A percentile compares a stretch with the other conserved stretches of the same genome.
Conservation (phyloP, 2,888 invertebrate genomes). For the Notodonta ziczac region DNA sequence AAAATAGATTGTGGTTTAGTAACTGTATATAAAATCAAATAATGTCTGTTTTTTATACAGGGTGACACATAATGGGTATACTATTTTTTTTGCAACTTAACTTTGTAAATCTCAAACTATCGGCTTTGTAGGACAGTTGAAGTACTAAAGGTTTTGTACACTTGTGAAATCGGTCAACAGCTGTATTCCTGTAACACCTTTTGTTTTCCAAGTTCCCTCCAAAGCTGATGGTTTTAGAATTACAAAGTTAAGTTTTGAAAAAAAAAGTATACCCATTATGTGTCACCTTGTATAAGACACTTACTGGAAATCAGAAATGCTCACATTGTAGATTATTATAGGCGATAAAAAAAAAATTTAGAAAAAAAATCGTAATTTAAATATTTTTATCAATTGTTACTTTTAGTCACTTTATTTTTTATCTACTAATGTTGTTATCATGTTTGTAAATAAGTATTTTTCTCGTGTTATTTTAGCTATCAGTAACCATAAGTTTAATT, state of each 20-base stretch:
- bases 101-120: too few species aligned
- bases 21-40: constrained; percentile 32
- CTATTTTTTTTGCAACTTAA: too few species aligned
- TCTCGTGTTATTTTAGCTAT: constrained; percentile 15
- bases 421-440: constrained; percentile 17
- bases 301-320: not conserved
- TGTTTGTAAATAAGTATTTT: constrained; percentile 20
- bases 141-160: too few species aligned
- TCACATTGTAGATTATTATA: not conserved
- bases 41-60: not conserved
- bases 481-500: constrained; percentile 16
- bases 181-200: too few species aligned
- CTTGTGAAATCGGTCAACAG: too few species aligned
- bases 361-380: not conserved
- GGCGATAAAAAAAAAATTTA: not conserved
- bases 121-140: too few species aligned
- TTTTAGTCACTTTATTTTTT: not conserved
- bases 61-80: too few species aligned
- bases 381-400: not conserved
- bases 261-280: too few species aligned
- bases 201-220: too few species aligned
- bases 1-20: constrained; percentile 12
- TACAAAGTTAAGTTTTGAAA: too few species aligned
- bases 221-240: too few species aligned
- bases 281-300: too few species aligned